Base-by-base conservation (phyloP, 2,888 invertebrate genomes). In the Zelleria hepariella region DNA sequence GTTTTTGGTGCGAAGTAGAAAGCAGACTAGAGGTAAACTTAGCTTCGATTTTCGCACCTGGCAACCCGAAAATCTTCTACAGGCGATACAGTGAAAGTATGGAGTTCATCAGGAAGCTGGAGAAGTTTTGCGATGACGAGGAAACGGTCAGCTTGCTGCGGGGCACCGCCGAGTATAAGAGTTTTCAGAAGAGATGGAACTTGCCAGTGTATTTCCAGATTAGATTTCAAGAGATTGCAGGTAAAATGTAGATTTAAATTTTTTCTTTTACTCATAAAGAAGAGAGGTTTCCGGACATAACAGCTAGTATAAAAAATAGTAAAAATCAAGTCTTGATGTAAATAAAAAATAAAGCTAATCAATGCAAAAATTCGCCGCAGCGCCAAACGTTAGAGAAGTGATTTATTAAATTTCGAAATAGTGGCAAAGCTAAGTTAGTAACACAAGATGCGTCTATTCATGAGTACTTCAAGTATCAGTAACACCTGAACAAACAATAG, bases 161-260 rank as follows among this genome's bases (percentile, higher is more conserved):
- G 64, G 83, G 90, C 59, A 93, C 95, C 71, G 79, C 91, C 1
- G 93, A 94, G 64, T 96, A 95, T 72, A 92, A 92, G 70, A 93
- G 91, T 64, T 96, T 97, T 73, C 91, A 96, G 66, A 92, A 93
- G 65, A 93, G 95, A 67, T 98, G 98, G 95, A 98, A 98, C 82
- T 89, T 98, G 58, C 95, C 97, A 10, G 97, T 98, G n/a, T 98
- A 98, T 82, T 98, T 96, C 79, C 98, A 98, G 86, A 95, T 97
- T 66, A 91, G 97, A 66, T 98, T 97, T 86, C 98, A 98, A 89
- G 96, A 97, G 86, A 95, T 98, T 74, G 96, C 96, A 59, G 94
- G 94, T 66, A 85, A 59, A 21, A 57, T 57, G 3, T n/a, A 32
- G 8, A 20, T 23, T 1, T 26, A 5, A 4, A 26, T 26, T 5